Evolutionary conservation across 2,113 vertebrate species (phyloP), one percentile per base, ranked within the genome.

Genomic region (Rhinichthys klamathensis): DNA sequence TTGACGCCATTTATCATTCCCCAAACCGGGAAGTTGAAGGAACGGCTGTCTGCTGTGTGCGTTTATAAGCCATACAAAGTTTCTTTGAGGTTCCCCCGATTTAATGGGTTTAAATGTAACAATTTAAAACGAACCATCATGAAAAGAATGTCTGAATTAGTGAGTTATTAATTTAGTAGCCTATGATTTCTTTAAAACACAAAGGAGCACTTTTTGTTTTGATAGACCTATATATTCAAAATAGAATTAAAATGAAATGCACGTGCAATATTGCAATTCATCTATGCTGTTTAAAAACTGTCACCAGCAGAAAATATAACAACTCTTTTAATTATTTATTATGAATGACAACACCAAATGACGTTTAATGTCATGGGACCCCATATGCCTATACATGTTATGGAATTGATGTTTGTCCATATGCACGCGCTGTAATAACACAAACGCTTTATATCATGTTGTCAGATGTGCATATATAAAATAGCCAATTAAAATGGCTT

Each of bases 1-100:
- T 86, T 90, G 90, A 93, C 92, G 72, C 92, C 76, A 93, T 91
- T 93, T 93, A 92, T 89, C 86, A 90, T 89, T 91, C 88, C 4
- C 90, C 93, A 92, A 92, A 32, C 91, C 87, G 93, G 92, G 89
- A 91, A 91, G 84, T 88, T 65, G 86, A 74, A 83, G 82, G 77
- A 83, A 44, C 60, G 61, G 21, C 16, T 35, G 44, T 73, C 63
- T 74, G 41, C 73, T 80, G 46, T 61, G 54, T 25, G 74, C 74
- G 4, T 4, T 27, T 72, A 23, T 16, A 16, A 74, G 44, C n/a
- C n/a, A 16, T 13, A 3, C 13, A 2, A 46, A 27, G 69, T 44
- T 72, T 27, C 70, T 30, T 75, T 75, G 7, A 75, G 74, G 25
- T 32, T 76, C 49, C 27, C 54, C 46, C 16, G 3, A 32, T 30